Conservation (phyloP, 2,113 vertebrate species). For the Rhinolophus ferrumequinum region DNA sequence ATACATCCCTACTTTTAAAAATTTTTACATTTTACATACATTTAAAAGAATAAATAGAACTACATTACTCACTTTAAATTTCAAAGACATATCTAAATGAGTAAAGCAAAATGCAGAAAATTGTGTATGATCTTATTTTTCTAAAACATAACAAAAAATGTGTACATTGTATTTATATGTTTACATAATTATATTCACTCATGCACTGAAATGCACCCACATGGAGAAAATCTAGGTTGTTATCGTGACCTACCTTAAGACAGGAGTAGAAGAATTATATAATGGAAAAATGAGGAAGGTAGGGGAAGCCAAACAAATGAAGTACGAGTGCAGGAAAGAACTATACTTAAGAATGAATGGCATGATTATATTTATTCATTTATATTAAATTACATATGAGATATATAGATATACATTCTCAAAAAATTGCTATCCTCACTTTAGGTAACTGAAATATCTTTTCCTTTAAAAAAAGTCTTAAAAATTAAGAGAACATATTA, state of each 20-base stretch:
- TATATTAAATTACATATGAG: neutral
- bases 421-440: neutral
- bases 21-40: neutral
- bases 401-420: neutral
- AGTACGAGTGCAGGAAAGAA: neutral
- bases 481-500: neutral
- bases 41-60: neutral
- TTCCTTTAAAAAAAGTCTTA: neutral
- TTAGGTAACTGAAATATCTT: neutral
- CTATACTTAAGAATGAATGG: neutral
- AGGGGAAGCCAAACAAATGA: neutral
- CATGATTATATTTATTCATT: neutral
- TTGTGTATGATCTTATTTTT: neutral
- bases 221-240: conserved; percentile 1
- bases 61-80: neutral
- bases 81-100: neutral
- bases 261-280: neutral
- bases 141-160: neutral
- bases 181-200: conserved; percentile 3
- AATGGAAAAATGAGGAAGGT: neutral
- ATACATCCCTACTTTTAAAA: neutral
- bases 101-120: conserved; percentile 26
- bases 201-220: neutral
- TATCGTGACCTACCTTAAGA: neutral
- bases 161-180: neutral